These are phyloP conservation scores for Cottoperca gobio DNA, from an alignment of 2,797 vertebrate genomes.

Conservation along the genomic window DNA sequence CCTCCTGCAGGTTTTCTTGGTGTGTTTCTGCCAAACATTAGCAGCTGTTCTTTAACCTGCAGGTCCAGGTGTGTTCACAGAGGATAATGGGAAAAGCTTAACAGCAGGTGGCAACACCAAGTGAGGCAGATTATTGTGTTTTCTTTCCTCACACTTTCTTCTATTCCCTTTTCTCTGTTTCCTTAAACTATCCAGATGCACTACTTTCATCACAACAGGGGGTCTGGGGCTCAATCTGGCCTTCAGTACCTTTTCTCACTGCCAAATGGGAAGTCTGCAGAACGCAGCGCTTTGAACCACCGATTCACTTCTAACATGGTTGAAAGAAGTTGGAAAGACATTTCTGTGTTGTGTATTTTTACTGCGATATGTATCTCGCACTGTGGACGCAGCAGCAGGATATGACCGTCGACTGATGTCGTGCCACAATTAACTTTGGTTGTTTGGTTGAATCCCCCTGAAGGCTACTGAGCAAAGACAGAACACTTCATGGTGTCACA, in stretches of 20 bases:
- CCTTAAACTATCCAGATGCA: constrained; percentile 4
- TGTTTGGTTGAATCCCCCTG: neutral
- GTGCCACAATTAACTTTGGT: neutral
- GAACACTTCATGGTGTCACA: neutral
- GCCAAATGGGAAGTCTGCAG: neutral
- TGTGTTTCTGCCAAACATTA: neutral
- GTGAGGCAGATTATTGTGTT: neutral
- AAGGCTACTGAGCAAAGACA: neutral
- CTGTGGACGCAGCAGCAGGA: neutral
- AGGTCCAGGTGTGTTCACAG: constrained; percentile 18
- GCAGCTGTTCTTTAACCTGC: constrained; percentile 27
- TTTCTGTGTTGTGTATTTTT: neutral
- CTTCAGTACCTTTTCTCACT: neutral
- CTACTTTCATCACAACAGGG: constrained; percentile 4
- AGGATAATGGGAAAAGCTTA: constrained; percentile 24
- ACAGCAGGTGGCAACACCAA: constrained; percentile 14
- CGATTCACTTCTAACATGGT: neutral
- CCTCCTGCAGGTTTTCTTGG: neutral
- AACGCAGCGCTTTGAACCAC: neutral
- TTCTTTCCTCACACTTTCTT: neutral
- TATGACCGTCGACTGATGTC: neutral
- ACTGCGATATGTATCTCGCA: neutral
- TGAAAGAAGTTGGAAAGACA: neutral
- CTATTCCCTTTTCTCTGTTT: neutral
- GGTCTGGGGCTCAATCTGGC: neutral